These are phyloP conservation scores for Aphodius sticticus DNA, from an alignment of 2,888 invertebrate species.

Conservation along the genomic window DNA sequence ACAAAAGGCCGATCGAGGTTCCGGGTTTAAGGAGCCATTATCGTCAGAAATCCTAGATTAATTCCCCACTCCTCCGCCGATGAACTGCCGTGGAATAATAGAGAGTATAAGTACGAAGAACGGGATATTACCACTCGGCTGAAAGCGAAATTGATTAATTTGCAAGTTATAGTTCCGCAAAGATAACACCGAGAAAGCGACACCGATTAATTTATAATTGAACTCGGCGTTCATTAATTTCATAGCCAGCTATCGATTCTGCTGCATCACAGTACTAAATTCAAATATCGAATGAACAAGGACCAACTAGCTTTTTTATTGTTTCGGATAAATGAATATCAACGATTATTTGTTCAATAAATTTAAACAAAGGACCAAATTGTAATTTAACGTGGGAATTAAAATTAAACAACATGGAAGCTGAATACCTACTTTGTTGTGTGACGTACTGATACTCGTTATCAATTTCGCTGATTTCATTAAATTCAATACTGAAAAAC, in stretches of 20 bases:
- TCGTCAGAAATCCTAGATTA: conserved; percentile 4
- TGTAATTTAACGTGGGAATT: background rate
- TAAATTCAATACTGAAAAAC: too few species aligned
- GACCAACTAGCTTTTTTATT: background rate
- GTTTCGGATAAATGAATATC: background rate
- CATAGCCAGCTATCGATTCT: background rate
- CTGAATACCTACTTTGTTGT: too few species aligned
- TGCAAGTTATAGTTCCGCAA: background rate
- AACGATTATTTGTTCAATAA: background rate
- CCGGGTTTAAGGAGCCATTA: background rate
- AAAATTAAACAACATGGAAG: too few species aligned
- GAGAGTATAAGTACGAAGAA: background rate
- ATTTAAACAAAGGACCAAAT: background rate
- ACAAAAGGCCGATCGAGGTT: background rate
- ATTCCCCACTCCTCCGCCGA: background rate
- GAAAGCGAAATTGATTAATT: background rate
- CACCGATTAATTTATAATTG: background rate
- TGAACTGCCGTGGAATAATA: background rate
- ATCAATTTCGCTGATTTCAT: too few species aligned
- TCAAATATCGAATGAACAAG: background rate
- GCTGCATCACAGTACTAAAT: background rate
- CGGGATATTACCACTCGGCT: background rate
- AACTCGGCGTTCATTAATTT: background rate
- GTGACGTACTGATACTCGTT: too few species aligned
- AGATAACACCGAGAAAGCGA: background rate